phyloP scores from a whole-genome alignment of 2,797 vertebrate species.

The Allobates femoralis region DNA sequence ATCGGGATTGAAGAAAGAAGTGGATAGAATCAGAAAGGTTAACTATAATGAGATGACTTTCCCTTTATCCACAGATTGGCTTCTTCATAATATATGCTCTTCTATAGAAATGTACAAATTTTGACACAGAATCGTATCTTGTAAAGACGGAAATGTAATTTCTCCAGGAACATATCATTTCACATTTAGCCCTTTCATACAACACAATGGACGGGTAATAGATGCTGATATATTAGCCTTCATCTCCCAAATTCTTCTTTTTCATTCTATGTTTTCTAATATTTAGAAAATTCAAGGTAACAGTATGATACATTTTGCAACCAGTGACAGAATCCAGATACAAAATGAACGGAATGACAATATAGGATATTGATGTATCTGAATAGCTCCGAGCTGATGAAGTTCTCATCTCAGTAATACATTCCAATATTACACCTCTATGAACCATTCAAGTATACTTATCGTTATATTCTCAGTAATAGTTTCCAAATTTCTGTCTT shows the following conservation, averaged over 20 bases:
- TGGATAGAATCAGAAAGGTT: constrained; percentile 9
- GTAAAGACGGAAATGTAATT: constrained; percentile 7
- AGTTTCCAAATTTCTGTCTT: not conserved
- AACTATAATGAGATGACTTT: constrained; percentile 2
- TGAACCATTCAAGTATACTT: constrained; percentile 1
- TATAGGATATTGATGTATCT: constrained; percentile 1
- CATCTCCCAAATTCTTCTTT: not conserved
- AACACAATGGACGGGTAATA: not conserved
- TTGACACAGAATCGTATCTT: not conserved
- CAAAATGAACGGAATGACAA: constrained; percentile 7
- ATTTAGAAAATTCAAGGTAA: not conserved
- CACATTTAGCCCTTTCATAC: not conserved
- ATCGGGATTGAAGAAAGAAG: not conserved
- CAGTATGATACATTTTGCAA: not conserved
- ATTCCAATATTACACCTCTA: constrained; percentile 2
- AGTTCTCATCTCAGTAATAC: not conserved
- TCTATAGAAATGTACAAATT: constrained; percentile 25
- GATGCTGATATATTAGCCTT: not conserved
- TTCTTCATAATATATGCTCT: constrained; percentile 29
- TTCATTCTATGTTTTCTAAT: constrained; percentile 23
- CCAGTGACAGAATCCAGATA: constrained; percentile 1
- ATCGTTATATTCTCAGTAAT: not conserved
- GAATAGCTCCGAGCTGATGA: not conserved
- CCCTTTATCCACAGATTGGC: not conserved
- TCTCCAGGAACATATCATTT: not conserved